These are phyloP conservation scores for Sipunculus nudus DNA, from an alignment of 2,888 invertebrate genomes.

Conservation along the genomic window DNA sequence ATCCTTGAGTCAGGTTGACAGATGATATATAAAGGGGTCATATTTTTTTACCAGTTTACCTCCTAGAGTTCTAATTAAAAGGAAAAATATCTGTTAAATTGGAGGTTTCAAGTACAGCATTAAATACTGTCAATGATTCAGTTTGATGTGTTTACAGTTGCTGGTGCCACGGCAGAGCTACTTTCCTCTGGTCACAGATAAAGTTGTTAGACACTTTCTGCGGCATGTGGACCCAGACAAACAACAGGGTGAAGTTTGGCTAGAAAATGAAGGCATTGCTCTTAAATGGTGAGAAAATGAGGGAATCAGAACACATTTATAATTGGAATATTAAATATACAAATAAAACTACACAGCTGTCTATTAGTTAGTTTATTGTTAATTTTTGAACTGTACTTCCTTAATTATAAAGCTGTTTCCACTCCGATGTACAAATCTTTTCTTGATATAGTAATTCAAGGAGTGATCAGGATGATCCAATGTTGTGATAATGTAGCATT, in stretches of 20 bases:
- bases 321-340: neutral
- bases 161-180: slow-evolving; percentile 94
- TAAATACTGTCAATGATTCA: neutral
- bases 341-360: no score
- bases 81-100: neutral
- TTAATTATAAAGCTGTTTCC: no score
- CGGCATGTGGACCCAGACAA: slow-evolving; percentile 75
- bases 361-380: no score
- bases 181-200: slow-evolving; percentile 93
- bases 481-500: no score
- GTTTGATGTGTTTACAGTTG: slow-evolving; percentile 71
- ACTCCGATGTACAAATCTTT: no score
- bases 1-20: no score
- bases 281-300: slow-evolving; percentile 79
- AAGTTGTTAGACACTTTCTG: slow-evolving; percentile 86
- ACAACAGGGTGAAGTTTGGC: slow-evolving; percentile 87
- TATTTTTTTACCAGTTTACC: no score
- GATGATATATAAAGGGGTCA: no score
- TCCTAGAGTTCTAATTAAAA: no score
- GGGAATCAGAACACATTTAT: neutral
- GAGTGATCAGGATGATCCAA: no score
- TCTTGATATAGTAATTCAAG: no score
- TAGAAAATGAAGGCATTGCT: slow-evolving; percentile 90
- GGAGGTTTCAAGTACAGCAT: neutral
- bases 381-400: no score